Evolutionary conservation across 2,888 invertebrate species (phyloP).

Genomic region (Anticlea derivata): DNA sequence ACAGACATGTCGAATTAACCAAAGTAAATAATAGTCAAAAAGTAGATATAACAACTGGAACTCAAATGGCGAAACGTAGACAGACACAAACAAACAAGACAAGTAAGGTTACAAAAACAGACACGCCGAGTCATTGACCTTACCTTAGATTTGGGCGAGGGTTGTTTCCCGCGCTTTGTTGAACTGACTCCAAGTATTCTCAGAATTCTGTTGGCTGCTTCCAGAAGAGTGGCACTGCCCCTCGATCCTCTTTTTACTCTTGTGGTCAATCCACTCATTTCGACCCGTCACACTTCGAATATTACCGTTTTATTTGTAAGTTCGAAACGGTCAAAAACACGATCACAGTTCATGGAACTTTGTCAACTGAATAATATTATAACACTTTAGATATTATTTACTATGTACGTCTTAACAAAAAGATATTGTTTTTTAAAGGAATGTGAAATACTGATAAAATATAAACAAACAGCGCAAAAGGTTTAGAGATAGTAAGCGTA

Average conservation of each 20-base stretch:
- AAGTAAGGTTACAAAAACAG: constrained; percentile 51
- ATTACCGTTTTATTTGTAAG: constrained; percentile 66
- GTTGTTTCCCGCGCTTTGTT: constrained; percentile 82
- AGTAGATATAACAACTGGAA: constrained; percentile 2
- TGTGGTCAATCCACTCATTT: constrained; percentile 83
- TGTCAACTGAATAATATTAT: constrained; percentile 37
- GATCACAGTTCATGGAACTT: constrained; percentile 73
- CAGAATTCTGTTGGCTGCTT: constrained; percentile 82
- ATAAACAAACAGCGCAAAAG: constrained; percentile 51
- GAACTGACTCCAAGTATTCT: constrained; percentile 80
- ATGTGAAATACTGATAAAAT: constrained; percentile 54
- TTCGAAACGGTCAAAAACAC: constrained; percentile 69
- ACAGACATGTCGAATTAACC: too few species aligned
- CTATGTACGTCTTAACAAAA: constrained; percentile 37
- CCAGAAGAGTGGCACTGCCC: constrained; percentile 81
- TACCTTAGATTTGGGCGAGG: constrained; percentile 82
- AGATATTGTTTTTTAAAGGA: constrained; percentile 43
- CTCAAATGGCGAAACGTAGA: constrained; percentile 21
- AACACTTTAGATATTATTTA: constrained; percentile 35
- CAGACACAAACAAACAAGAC: constrained; percentile 47
- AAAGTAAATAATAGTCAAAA: too few species aligned
- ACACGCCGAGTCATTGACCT: constrained; percentile 71
- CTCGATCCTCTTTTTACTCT: constrained; percentile 83
- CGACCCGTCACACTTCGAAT: constrained; percentile 71
- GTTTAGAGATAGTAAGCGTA: constrained; percentile 46